These are phyloP conservation scores for Anser cygnoides DNA, from an alignment of 2,113 vertebrate genomes.

Conservation along the genomic window DNA sequence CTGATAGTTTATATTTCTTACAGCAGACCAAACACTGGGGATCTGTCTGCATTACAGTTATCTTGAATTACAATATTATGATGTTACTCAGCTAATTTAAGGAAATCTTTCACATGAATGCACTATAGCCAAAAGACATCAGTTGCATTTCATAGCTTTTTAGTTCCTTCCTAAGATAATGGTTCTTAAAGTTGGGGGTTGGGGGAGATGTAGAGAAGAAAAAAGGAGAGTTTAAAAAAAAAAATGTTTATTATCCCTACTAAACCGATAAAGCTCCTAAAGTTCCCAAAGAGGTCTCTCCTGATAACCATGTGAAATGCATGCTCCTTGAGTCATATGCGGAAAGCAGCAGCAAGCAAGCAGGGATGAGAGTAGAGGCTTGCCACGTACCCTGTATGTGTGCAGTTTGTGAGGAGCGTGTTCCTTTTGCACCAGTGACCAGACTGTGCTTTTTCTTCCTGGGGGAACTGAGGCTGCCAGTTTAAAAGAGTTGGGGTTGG, in stretches of 20 bases:
- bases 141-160: background rate
- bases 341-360: background rate
- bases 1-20: background rate
- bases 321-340: background rate
- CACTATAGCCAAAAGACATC: background rate
- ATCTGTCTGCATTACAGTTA: background rate
- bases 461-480: background rate
- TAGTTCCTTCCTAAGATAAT: background rate
- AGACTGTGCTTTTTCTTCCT: background rate
- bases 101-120: background rate
- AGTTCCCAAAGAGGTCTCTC: background rate
- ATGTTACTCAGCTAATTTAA: background rate
- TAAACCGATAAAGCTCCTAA: background rate
- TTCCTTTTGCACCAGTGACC: background rate
- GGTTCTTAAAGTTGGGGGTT: background rate
- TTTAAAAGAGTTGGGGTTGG: background rate
- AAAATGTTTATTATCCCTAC: background rate
- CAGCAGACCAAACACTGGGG: background rate
- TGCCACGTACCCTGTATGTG: accelerated
- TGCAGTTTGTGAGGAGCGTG: background rate
- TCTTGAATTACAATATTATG: background rate
- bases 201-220: background rate
- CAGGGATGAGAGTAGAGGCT: background rate
- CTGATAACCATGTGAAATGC: background rate
- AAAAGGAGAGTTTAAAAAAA: background rate